Conservation (phyloP, 1,140 invertebrate species). For the Leptopilina clavipes region DNA sequence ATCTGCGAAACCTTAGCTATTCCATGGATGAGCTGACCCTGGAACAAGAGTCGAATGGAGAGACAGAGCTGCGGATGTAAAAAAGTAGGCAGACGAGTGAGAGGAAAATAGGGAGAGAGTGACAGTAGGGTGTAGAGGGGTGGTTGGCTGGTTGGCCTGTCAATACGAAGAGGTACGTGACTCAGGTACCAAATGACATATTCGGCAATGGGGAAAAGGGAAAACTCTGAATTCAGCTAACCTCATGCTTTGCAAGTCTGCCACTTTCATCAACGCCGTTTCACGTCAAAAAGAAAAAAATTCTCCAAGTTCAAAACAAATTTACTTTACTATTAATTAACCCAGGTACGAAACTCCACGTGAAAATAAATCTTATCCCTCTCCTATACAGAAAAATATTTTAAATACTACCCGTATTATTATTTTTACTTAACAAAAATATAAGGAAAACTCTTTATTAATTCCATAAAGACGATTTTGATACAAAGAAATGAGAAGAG, state of each 20-base stretch:
- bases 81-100: slow-evolving; percentile 41
- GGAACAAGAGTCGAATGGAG: slow-evolving; percentile 45
- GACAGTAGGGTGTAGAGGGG: slow-evolving; percentile 42
- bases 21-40: slow-evolving; percentile 45
- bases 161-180: slow-evolving; percentile 71
- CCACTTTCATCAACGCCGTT: not conserved
- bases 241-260: slow-evolving; percentile 23
- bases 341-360: too few species aligned
- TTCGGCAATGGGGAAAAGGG: slow-evolving; percentile 40
- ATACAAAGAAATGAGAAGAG: too few species aligned
- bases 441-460: too few species aligned
- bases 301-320: not conserved
- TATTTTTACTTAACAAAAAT: too few species aligned
- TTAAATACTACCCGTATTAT: too few species aligned
- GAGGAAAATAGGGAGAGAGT: slow-evolving; percentile 40
- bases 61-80: slow-evolving; percentile 35
- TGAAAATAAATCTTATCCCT: too few species aligned
- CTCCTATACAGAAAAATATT: too few species aligned
- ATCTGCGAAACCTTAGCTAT: not conserved
- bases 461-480: too few species aligned
- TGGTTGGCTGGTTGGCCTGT: slow-evolving; percentile 65
- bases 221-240: slow-evolving; percentile 6
- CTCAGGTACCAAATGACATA: slow-evolving; percentile 68
- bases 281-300: not conserved
- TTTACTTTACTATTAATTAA: too few species aligned